A percentile compares a stretch with the other conserved stretches of the same genome.
Conservation (phyloP, 2,888 invertebrate species). For the Poecilobothrus nobilitatus region DNA sequence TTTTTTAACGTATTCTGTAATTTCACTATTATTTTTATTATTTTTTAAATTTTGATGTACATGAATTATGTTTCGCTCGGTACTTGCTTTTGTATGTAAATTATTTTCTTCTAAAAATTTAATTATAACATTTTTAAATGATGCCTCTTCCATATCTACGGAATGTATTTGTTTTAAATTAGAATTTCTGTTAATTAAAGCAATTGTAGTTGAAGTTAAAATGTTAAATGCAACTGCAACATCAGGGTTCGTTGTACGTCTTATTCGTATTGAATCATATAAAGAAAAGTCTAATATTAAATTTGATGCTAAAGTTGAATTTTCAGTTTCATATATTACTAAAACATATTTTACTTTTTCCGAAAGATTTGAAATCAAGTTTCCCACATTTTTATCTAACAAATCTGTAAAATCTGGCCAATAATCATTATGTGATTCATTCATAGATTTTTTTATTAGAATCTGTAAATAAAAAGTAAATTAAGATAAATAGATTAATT, state of each 20-base stretch:
- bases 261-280: slow-evolving; percentile 50
- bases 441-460: slow-evolving; percentile 49
- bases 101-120: slow-evolving; percentile 25
- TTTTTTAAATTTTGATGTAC: neutral
- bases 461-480: slow-evolving; percentile 19
- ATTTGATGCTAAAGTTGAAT: slow-evolving; percentile 45
- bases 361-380: slow-evolving; percentile 50
- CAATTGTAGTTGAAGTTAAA: slow-evolving; percentile 27
- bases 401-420: slow-evolving; percentile 61
- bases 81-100: slow-evolving; percentile 27
- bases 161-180: slow-evolving; percentile 34
- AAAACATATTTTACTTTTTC: slow-evolving; percentile 50
- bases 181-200: slow-evolving; percentile 27
- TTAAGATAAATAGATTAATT: too few species aligned
- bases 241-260: slow-evolving; percentile 44
- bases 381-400: slow-evolving; percentile 41
- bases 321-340: slow-evolving; percentile 56
- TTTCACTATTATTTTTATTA: slow-evolving; percentile 17
- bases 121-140: slow-evolving; percentile 28
- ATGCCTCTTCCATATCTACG: slow-evolving; percentile 22
- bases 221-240: slow-evolving; percentile 32
- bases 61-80: neutral
- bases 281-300: slow-evolving; percentile 52
- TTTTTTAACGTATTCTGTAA: slow-evolving; percentile 33
- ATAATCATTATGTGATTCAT: slow-evolving; percentile 48